Evolutionary conservation across 2,888 invertebrate species (phyloP), one percentile per base, ranked within the genome.

Genomic region (Synergus laeviventris): DNA sequence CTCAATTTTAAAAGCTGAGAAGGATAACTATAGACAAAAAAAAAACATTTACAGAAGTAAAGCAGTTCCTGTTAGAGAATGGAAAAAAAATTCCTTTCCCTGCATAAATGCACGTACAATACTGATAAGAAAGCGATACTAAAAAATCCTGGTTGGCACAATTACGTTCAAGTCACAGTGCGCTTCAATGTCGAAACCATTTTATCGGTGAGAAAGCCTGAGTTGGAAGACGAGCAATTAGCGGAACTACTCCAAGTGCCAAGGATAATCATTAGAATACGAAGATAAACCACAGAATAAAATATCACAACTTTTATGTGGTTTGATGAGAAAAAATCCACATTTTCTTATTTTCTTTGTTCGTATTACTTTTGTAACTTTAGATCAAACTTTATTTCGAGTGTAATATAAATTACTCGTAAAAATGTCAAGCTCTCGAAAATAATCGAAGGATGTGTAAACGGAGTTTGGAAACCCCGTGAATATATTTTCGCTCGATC

Each of bases 381-480:
- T 4, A 14, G 24, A 59, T 24, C 5, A 9, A 49, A 49, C 2
- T n/a, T 18, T 24, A 45, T 24, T 21, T 24, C 24, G 24, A 24
- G 18, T 36, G 3, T 49, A 70, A 70, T 70, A 54, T 70, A 70
- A 70, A 49, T 70, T 70, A 70, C 70, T 45, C 18, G 45, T 70
- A 49, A 70, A 31, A 70, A 70, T 49, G n/a, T 18, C 31, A 36
- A 70, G 49, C 49, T 49, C 36, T 31, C 4, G 49, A 70, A 70
- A 36, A 70, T 70, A 70, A 70, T 49, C 70, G 36, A 70, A 36
- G 70, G 49, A 18, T 70, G 49, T 54, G 49, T 70, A 70, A 70
- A 70, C 70, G 49, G 49, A 3, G 49, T 49, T 70, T 31, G n/a
- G n/a, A 70, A 36, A 49, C n/a, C 49, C n/a, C 12, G 8, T 9